Base-by-base conservation (phyloP, 2,113 vertebrate species). In the Merops nubicus region DNA sequence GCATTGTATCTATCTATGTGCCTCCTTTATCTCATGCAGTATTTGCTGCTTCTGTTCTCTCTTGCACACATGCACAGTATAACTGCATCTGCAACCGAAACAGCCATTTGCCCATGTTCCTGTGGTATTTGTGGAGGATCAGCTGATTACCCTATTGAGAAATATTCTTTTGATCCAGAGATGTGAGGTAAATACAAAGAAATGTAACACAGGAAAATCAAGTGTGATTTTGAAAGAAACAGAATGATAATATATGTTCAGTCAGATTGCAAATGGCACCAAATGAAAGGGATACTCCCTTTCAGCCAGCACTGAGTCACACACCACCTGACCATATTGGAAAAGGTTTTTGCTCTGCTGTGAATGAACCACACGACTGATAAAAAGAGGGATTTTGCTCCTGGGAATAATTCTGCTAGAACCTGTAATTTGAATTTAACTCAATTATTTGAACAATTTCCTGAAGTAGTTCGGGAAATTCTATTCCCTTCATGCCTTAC, bases 141-240 rank as follows among this genome's bases (percentile, higher is more conserved):
- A 85, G 19, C 34, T 60, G 36, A 72, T 85, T 85, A n/a, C n/a
- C 28, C 53, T 64, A 15, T 2, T n/a, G 15, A 29, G 40, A 95
- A 87, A 72, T 51, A 36, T 1, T 53, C 5, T 59, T 93, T 50
- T 33, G 42, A 73, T 63, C 25, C 57, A 80, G 70, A 92, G 54
- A 85, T 90, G 75, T 9, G 34, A 97, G 60, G 36, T 38, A 97
- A 96, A 81, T 38, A 60, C 12, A 53, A 70, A 88, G 73, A 91
- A 92, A 84, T 60, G 10, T 19, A 14, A 87, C 19, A 20, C 2
- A 56, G 45, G 59, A 50, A 72, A 97, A 78, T 79, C 31, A 74
- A 33, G 34, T 4, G 4, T 26, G 78, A 74, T 79, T 88, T 82
- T 53, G 62, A 88, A 89, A 62, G 53, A 62, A 73, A 22, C 5